A percentile compares a stretch with the other conserved stretches of the same genome.
These are phyloP conservation scores for Parazoanthus swiftii DNA, from an alignment of 92 coral and sea anemone species.

Conservation along the genomic window DNA sequence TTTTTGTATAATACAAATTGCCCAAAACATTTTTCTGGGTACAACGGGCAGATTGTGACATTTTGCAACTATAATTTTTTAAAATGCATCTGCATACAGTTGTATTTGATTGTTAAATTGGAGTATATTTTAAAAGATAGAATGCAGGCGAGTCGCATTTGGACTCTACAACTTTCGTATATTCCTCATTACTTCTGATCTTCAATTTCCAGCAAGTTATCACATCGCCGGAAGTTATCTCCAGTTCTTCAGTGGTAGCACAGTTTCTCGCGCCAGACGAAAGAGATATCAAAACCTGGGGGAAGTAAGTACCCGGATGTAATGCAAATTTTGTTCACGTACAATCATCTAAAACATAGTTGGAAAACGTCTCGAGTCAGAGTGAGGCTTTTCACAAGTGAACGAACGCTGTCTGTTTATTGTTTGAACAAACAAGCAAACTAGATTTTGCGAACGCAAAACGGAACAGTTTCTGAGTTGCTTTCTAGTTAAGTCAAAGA, in stretches of 20 bases:
- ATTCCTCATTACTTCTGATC: background rate
- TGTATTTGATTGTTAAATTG: background rate
- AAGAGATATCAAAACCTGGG: conserved; percentile 5
- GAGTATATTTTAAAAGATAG: background rate
- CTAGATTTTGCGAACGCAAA: too few relatives aligned
- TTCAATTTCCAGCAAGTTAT: conserved; percentile 15
- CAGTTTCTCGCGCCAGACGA: conserved; percentile 21
- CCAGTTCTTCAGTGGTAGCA: conserved; percentile 6
- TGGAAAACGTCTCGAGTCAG: too few relatives aligned
- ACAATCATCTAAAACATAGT: too few relatives aligned
- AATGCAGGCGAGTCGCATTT: background rate
- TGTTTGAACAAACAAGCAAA: too few relatives aligned
- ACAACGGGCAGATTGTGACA: background rate
- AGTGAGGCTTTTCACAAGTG: too few relatives aligned
- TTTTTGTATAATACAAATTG: too few relatives aligned
- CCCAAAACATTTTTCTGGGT: too few relatives aligned
- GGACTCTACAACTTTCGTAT: background rate
- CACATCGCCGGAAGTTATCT: background rate
- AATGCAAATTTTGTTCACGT: too few relatives aligned
- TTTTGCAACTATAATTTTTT: too few relatives aligned
- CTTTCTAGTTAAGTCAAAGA: too few relatives aligned
- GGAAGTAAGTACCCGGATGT: background rate
- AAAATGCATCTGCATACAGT: background rate
- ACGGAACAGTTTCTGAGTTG: too few relatives aligned
- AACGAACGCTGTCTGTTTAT: too few relatives aligned